Base-by-base conservation (phyloP, 1,140 invertebrate species). In the Helicoverpa zea region DNA sequence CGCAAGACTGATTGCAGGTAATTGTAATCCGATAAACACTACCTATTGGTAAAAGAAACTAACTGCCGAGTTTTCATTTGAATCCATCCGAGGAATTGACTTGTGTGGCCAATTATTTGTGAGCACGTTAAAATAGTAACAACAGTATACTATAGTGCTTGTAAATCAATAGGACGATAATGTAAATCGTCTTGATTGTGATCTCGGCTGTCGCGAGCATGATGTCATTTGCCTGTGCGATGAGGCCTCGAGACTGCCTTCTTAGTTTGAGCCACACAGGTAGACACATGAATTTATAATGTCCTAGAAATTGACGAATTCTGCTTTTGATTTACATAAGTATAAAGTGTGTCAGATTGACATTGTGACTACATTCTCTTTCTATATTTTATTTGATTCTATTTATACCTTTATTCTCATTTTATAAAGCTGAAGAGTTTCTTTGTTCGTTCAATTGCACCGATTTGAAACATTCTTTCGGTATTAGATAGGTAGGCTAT, bases 161-260 rank as follows among this genome's bases (percentile, higher is more conserved):
- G 87, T 93, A 90, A 92, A 93, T 92, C 92, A 93, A 93, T 91
- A 90, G 81, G 87, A 92, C 86, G 84, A 89, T 92, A 88, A 90
- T 89, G 89, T 91, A 90, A 92, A 90, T 88, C 89, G 89, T 89
- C 83, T 86, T 83, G 91, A 93, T 92, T 89, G 89, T 90, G 76
- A 93, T 92, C 90, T 88, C 74, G 79, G 81, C 75, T 76, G 73
- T 72, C 84, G 87, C 84, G 83, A 82, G 87, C 83, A 88, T 92
- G 91, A 93, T 90, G 91, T 91, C 92, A 93, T 85, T 80, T 72
- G 80, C 61, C 63, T 43, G 54, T 51, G 64, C 83, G 82, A 82
- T 80, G 85, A 87, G 88, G 85, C 88, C 87, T 91, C 83, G 78
- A 87, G 83, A 84, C 87, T 87, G 73, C 84, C 86, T 88, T 51